Percentiles rank a stretch among this genome's conserved stretches.
phyloP scores from a whole-genome alignment of 2,888 invertebrate species.

The Silvanus unidentatus region DNA sequence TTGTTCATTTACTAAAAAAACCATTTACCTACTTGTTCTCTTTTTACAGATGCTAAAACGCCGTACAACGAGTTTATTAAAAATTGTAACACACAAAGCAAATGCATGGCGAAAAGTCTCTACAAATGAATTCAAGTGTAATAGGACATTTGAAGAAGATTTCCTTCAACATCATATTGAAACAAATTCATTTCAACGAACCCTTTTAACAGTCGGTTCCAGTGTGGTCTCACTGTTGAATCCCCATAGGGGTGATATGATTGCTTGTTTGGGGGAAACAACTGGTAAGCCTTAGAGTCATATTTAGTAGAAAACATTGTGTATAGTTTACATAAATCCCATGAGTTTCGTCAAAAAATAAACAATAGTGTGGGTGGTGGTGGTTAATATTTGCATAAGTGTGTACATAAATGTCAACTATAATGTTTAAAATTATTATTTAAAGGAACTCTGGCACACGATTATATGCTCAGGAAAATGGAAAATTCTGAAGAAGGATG shows the following conservation, averaged over 20 bases:
- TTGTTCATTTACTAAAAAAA: too few relatives aligned
- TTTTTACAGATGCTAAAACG: too few relatives aligned
- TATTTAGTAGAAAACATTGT: conserved; percentile 26
- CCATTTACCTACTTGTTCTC: too few relatives aligned
- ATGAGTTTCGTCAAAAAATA: conserved; percentile 2
- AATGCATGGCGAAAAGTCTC: too few relatives aligned
- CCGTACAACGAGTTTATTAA: too few relatives aligned
- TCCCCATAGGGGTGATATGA: conserved; percentile 85
- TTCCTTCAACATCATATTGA: conserved; percentile 59
- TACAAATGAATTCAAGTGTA: too few relatives aligned
- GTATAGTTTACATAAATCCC: background rate
- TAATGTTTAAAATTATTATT: too few relatives aligned
- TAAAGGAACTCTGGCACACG: conserved; percentile 51
- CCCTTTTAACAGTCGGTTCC: conserved; percentile 78
- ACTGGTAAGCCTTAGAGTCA: conserved; percentile 53
- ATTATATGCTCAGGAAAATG: conserved; percentile 71
- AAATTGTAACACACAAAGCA: too few relatives aligned
- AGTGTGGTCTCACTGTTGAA: conserved; percentile 74
- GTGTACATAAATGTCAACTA: too few relatives aligned
- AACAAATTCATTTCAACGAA: conserved; percentile 66
- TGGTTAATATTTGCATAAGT: conserved; percentile 39
- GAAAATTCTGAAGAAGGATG: conserved; percentile 67
- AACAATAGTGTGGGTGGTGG: conserved; percentile 4
- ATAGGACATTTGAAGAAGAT: conserved; percentile 53
- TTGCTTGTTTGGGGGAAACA: conserved; percentile 90